Conservation (phyloP, 2,113 vertebrate species). For the Myxocyprinus asiaticus region DNA sequence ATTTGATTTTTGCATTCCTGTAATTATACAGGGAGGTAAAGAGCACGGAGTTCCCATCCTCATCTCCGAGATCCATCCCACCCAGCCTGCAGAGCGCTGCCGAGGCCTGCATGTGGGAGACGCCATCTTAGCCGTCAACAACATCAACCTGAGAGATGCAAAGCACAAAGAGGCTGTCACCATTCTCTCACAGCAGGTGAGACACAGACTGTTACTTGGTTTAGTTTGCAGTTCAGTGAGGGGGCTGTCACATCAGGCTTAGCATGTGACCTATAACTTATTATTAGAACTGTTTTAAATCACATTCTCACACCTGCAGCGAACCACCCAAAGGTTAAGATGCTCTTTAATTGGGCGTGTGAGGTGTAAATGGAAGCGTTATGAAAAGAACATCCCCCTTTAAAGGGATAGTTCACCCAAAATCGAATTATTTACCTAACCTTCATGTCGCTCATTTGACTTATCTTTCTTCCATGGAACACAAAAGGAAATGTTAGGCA, state of each 20-base stretch:
- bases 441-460: too few species aligned
- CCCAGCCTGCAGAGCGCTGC: slow-evolving; percentile 92
- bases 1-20: neutral
- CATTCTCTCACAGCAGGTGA: slow-evolving; percentile 96
- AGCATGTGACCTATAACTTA: neutral
- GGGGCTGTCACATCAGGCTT: neutral
- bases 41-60: slow-evolving; percentile 97
- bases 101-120: slow-evolving; percentile 95
- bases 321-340: neutral
- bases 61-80: slow-evolving; percentile 95
- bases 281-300: neutral
- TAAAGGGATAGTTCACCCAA: neutral
- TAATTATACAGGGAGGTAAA: slow-evolving; percentile 85
- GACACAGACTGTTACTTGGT: neutral
- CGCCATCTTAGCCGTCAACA: slow-evolving; percentile 95
- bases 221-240: neutral
- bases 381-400: neutral
- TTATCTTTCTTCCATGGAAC: too few species aligned
- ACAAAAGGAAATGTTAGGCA: too few species aligned
- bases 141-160: slow-evolving; percentile 93
- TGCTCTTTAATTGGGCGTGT: neutral
- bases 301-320: neutral
- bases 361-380: neutral
- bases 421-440: too few species aligned
- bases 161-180: slow-evolving; percentile 99